Percentiles rank a stretch among this genome's conserved stretches.
These are phyloP conservation scores for Tinea trinotella DNA, from an alignment of 2,888 invertebrate genomes.

Conservation along the genomic window DNA sequence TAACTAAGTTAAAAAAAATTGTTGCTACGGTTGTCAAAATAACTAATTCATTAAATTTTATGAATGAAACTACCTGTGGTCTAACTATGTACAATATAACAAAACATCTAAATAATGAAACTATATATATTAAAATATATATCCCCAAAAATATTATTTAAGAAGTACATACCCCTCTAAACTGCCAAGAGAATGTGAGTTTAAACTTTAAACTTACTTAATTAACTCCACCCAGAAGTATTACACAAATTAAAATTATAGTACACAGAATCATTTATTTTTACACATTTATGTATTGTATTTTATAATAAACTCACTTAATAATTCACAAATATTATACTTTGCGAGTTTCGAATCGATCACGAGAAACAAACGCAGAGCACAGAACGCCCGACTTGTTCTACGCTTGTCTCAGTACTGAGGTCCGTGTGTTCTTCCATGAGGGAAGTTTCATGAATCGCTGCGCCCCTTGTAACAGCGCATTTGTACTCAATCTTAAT, in stretches of 20 bases:
- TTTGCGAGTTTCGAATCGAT: slow-evolving; percentile 7
- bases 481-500: slow-evolving; percentile 12
- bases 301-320: background rate
- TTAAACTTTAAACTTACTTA: background rate
- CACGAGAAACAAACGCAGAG: background rate
- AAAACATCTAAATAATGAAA: too few relatives aligned
- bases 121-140: background rate
- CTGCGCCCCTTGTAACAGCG: background rate
- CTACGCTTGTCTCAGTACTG: background rate
- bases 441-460: background rate
- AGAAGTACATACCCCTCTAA: background rate
- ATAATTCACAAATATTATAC: background rate
- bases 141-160: background rate
- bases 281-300: background rate
- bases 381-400: background rate
- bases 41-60: too few relatives aligned
- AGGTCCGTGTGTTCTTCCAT: background rate
- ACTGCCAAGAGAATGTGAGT: background rate
- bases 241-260: background rate
- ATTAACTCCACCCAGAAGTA: background rate
- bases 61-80: too few relatives aligned
- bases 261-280: background rate
- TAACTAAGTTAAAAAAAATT: too few relatives aligned
- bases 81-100: too few relatives aligned
- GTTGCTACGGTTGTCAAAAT: too few relatives aligned